Percentiles rank a stretch among this genome's conserved stretches.
These are phyloP conservation scores for Steromphala cineraria DNA, from an alignment of 2,888 invertebrate species.

Conservation along the genomic window DNA sequence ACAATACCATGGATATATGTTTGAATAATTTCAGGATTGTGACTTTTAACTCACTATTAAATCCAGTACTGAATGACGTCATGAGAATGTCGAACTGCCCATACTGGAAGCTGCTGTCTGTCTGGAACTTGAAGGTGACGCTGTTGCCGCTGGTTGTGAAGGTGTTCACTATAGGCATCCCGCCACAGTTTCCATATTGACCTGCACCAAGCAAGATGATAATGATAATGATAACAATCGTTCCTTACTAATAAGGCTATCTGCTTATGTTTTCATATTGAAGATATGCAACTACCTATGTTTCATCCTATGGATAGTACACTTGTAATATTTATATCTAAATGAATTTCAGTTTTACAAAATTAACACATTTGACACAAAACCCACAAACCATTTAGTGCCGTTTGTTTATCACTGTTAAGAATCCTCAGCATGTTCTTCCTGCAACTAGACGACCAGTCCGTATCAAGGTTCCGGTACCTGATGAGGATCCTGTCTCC, in stretches of 20 bases:
- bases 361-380: too few relatives aligned
- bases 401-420: background rate
- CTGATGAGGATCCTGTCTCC: background rate
- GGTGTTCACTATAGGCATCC: background rate
- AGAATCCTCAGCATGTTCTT: background rate
- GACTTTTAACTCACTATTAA: background rate
- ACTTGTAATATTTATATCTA: too few relatives aligned
- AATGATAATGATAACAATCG: too few relatives aligned
- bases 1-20: too few relatives aligned
- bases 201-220: too few relatives aligned
- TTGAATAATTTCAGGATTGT: too few relatives aligned
- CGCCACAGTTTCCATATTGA: background rate
- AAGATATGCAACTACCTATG: too few relatives aligned
- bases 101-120: conserved; percentile 8
- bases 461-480: background rate
- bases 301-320: too few relatives aligned
- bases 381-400: background rate
- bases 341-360: too few relatives aligned
- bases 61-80: background rate
- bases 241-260: too few relatives aligned
- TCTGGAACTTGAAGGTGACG: background rate
- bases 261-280: background rate
- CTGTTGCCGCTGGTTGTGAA: background rate
- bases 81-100: conserved; percentile 12
- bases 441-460: background rate